Evolutionary conservation across 2,797 vertebrate genomes (phyloP).

Genomic region (Schizothorax lantsangensis): DNA sequence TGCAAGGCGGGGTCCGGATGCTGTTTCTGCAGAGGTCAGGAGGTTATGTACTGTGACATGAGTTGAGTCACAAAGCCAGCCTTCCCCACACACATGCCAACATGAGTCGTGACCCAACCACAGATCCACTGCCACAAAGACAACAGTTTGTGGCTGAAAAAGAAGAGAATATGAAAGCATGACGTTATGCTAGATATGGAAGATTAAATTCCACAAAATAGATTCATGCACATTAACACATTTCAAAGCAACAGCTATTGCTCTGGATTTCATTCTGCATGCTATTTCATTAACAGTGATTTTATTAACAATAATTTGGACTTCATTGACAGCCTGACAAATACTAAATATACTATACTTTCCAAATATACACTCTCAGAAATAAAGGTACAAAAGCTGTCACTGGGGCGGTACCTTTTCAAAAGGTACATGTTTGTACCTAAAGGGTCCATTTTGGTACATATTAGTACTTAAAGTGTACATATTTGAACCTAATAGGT

Average conservation of each 20-base stretch:
- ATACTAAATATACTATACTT: neutral
- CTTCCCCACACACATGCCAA: constrained; percentile 40
- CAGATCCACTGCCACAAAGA: constrained; percentile 17
- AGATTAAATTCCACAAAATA: neutral
- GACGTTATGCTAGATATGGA: neutral
- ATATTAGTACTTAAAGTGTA: too few relatives aligned
- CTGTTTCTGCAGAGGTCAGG: constrained; percentile 42
- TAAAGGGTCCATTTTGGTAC: too few relatives aligned
- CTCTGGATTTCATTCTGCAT: neutral
- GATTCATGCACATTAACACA: neutral
- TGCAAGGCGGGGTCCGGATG: constrained; percentile 36
- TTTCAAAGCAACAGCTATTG: neutral
- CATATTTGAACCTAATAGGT: too few relatives aligned
- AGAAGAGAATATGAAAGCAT: neutral
- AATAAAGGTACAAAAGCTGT: too few relatives aligned
- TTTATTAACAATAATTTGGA: neutral
- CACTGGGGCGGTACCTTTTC: too few relatives aligned
- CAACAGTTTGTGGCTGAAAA: neutral
- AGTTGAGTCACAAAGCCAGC: constrained; percentile 45
- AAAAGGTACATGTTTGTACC: too few relatives aligned
- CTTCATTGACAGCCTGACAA: neutral
- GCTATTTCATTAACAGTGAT: neutral
- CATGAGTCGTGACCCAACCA: constrained; percentile 32
- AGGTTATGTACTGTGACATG: constrained; percentile 46
- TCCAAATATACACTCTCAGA: too few relatives aligned